phyloP scores from a whole-genome alignment of 2,113 vertebrate genomes.

The Odocoileus hemionus region DNA sequence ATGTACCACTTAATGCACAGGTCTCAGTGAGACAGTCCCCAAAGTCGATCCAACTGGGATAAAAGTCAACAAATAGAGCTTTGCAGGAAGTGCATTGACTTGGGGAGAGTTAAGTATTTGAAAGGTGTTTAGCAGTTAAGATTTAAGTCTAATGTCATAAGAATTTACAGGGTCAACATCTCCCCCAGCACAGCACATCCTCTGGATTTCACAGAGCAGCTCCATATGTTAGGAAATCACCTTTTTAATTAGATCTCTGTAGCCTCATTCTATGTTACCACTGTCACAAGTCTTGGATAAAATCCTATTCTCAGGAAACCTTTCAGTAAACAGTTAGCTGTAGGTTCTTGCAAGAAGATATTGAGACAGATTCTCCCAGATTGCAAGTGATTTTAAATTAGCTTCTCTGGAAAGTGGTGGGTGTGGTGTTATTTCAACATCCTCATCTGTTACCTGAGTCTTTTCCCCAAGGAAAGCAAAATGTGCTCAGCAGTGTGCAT shows the following conservation, averaged over 20 bases:
- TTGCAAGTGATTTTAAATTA: conserved; percentile 70
- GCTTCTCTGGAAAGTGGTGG: conserved; percentile 62
- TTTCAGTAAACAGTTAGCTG: conserved; percentile 65
- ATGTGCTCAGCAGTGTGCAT: conserved; percentile 35
- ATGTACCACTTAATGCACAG: conserved; percentile 76
- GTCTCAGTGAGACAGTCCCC: conserved; percentile 62
- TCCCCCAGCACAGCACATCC: conserved; percentile 38
- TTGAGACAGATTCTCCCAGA: conserved; percentile 65
- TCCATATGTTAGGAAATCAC: conserved; percentile 73
- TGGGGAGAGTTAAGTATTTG: conserved; percentile 64
- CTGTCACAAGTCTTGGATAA: conserved; percentile 69
- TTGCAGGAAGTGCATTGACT: conserved; percentile 45
- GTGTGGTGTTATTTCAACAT: conserved; percentile 67
- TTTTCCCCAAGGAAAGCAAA: conserved; percentile 47
- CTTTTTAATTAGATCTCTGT: conserved; percentile 76
- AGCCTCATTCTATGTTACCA: conserved; percentile 67
- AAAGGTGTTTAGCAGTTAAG: conserved; percentile 63
- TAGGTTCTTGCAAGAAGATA: conserved; percentile 52
- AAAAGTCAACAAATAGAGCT: conserved; percentile 71
- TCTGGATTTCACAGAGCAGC: conserved; percentile 51
- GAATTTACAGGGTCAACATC: conserved; percentile 64
- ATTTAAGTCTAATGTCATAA: conserved; percentile 63
- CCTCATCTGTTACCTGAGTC: conserved; percentile 60
- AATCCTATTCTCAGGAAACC: conserved; percentile 70
- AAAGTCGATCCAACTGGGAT: conserved; percentile 65